Evolutionary conservation across 2,113 vertebrate species (phyloP).

Genomic region (Pelvicachromis taeniatus): DNA sequence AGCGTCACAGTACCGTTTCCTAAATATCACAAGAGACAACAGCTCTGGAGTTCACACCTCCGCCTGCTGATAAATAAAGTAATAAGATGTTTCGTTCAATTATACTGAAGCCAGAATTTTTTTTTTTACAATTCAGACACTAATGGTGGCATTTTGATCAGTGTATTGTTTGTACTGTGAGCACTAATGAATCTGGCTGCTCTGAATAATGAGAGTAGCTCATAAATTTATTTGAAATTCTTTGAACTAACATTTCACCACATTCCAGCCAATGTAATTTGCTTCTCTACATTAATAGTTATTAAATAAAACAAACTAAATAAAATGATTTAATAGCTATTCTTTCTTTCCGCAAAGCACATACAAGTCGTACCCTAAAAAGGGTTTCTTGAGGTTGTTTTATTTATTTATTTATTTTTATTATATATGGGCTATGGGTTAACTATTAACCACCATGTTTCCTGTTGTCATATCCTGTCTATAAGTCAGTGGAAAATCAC

Average conservation of each 20-base stretch:
- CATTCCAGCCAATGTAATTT: not conserved
- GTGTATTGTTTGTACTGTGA: not conserved
- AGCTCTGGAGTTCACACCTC: not conserved
- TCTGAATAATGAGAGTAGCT: not conserved
- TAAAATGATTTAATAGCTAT: not conserved
- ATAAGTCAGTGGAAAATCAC: not conserved
- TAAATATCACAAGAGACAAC: not conserved
- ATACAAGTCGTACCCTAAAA: not conserved
- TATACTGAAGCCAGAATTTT: not conserved
- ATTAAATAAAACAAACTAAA: not conserved
- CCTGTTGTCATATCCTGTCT: not conserved
- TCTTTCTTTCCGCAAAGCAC: not conserved
- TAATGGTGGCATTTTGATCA: not conserved
- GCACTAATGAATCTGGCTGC: not conserved
- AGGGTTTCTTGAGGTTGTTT: not conserved
- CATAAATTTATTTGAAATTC: not conserved
- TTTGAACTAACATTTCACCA: not conserved
- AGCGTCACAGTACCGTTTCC: not conserved
- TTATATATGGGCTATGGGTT: not conserved
- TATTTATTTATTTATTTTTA: not conserved
- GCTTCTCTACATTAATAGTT: not conserved
- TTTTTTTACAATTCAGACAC: not conserved
- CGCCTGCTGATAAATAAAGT: not conserved
- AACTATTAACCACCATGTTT: not conserved
- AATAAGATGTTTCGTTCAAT: not conserved